Evolutionary conservation across 1,140 invertebrate genomes (phyloP).

Genomic region (Laupala kohalensis): DNA sequence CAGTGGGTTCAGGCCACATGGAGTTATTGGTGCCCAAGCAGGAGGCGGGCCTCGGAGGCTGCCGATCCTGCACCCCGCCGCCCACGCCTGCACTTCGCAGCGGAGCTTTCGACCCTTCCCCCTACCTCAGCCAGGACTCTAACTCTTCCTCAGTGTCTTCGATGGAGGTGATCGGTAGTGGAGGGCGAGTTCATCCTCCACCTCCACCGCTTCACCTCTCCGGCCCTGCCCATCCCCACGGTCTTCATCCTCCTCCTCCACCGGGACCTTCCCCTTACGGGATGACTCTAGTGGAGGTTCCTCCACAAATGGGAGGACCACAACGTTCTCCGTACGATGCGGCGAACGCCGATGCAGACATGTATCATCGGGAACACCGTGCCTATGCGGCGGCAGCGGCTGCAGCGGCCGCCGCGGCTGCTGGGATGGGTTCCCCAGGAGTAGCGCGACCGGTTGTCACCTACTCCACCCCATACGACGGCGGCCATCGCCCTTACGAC

Average conservation of each 20-base stretch:
- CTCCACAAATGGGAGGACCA: constrained; percentile 25
- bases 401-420: constrained; percentile 17
- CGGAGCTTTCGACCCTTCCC: constrained; percentile 30
- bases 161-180: constrained; percentile 49
- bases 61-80: constrained; percentile 16
- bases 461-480: constrained; percentile 47
- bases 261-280: constrained; percentile 31
- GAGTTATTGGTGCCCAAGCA: constrained; percentile 47
- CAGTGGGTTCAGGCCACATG: constrained; percentile 30
- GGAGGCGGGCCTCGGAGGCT: constrained; percentile 27
- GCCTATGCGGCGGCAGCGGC: constrained; percentile 26
- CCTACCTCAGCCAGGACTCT: constrained; percentile 48
- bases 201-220: constrained; percentile 23
- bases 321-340: constrained; percentile 44
- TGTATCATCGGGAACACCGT: constrained; percentile 21
- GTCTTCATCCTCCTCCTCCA: constrained; percentile 28
- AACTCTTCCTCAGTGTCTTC: constrained; percentile 58
- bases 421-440: constrained; percentile 27
- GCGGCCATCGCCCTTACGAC: constrained; percentile 45
- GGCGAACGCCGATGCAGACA: constrained; percentile 25
- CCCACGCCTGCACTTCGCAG: constrained; percentile 25
- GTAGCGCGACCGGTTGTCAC: constrained; percentile 46
- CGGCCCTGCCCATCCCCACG: constrained; percentile 30
- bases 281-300: constrained; percentile 32
- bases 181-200: constrained; percentile 14